Evolutionary conservation across 2,888 invertebrate species (phyloP).

Genomic region (Aquatica leii): DNA sequence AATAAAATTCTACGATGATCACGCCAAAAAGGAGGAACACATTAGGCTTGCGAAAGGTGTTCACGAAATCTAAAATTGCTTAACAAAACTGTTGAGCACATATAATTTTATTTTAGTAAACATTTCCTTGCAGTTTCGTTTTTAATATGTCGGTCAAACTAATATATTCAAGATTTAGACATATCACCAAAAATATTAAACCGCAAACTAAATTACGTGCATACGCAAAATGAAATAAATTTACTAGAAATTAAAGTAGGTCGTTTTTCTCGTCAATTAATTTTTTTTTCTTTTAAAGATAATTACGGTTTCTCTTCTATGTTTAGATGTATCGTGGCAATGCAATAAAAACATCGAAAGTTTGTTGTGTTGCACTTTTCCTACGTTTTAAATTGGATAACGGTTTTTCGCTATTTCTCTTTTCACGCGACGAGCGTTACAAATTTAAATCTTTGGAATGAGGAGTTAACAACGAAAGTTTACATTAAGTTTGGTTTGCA

Average conservation of each 20-base stretch:
- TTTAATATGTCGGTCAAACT: slow-evolving; percentile 13
- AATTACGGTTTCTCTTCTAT: slow-evolving; percentile 6
- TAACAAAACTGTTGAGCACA: slow-evolving; percentile 17
- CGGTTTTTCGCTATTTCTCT: too few relatives aligned
- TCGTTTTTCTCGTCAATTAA: not conserved
- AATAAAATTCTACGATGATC: not conserved
- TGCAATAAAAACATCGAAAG: too few relatives aligned
- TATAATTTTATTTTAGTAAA: slow-evolving; percentile 9
- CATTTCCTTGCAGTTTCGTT: slow-evolving; percentile 7
- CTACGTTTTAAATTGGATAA: too few relatives aligned
- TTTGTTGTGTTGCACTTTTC: too few relatives aligned
- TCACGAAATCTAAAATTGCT: slow-evolving; percentile 23
- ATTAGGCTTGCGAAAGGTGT: slow-evolving; percentile 20
- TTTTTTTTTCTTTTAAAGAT: not conserved
- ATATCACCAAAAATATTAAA: too few relatives aligned
- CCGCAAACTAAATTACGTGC: too few relatives aligned
- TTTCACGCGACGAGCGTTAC: too few relatives aligned
- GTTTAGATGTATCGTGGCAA: not conserved
- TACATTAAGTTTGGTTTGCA: too few relatives aligned
- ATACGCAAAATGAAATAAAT: too few relatives aligned
- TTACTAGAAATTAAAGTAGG: slow-evolving; percentile 4
- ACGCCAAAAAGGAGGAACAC: slow-evolving; percentile 13
- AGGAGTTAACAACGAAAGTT: too few relatives aligned
- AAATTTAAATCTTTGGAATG: too few relatives aligned
- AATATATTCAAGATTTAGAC: slow-evolving; percentile 2